A percentile compares a stretch with the other conserved stretches of the same genome.
Evolutionary conservation across 2,888 invertebrate species (phyloP).

Genomic region (Tetramorium bicarinatum): DNA sequence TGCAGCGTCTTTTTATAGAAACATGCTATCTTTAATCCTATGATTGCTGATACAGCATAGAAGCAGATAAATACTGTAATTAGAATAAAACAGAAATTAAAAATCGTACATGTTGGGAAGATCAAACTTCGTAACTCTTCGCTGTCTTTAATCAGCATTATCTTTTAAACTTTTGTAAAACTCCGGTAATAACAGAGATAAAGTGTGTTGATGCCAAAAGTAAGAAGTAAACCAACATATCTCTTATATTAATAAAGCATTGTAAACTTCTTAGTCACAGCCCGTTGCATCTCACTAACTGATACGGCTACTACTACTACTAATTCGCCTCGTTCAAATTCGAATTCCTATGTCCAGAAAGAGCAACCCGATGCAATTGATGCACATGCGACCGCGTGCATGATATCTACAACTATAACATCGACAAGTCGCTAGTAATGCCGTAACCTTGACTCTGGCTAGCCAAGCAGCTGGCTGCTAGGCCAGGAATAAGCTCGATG

Average conservation of each 20-base stretch:
- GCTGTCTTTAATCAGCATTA: neutral
- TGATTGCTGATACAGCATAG: neutral
- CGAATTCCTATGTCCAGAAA: slow-evolving; percentile 2
- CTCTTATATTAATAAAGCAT: neutral
- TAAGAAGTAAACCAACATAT: neutral
- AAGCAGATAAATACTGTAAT: neutral
- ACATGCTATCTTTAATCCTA: neutral
- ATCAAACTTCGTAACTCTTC: neutral
- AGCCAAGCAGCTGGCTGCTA: slow-evolving; percentile 82
- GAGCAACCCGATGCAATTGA: slow-evolving; percentile 22
- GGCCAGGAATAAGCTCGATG: slow-evolving; percentile 84
- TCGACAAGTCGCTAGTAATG: slow-evolving; percentile 78
- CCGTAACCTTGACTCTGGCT: slow-evolving; percentile 85
- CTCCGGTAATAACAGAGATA: neutral
- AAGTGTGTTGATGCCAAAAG: neutral
- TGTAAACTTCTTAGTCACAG: neutral
- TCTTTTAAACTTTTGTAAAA: neutral
- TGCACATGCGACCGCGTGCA: slow-evolving; percentile 43
- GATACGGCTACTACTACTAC: neutral
- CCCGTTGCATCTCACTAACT: neutral
- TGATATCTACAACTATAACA: slow-evolving; percentile 63
- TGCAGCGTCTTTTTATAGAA: slow-evolving; percentile 2
- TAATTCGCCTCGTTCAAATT: neutral
- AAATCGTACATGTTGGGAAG: neutral
- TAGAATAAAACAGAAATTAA: neutral